phyloP scores from a whole-genome alignment of 2,888 invertebrate genomes.

The Rhagonycha fulva region DNA sequence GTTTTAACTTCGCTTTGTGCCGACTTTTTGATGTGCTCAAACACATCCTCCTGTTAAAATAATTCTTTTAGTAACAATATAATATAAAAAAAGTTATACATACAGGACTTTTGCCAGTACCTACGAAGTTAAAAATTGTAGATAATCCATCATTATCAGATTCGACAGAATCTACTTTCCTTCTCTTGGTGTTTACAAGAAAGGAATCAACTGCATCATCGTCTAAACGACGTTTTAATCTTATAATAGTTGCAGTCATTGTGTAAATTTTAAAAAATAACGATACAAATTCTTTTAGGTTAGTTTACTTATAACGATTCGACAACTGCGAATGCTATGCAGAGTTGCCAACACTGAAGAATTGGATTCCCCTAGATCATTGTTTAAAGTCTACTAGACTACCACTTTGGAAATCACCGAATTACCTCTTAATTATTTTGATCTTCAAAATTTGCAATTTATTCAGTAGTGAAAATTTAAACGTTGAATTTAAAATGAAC shows the following conservation, averaged over 20 bases:
- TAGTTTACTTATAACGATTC: not conserved
- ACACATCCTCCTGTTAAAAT: too few relatives aligned
- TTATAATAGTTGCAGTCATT: not conserved
- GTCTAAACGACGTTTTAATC: not conserved
- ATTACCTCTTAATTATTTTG: too few relatives aligned
- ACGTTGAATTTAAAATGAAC: too few relatives aligned
- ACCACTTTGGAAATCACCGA: too few relatives aligned
- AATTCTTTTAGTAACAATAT: not conserved
- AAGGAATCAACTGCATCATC: not conserved
- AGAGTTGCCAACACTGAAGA: too few relatives aligned
- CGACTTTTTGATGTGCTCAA: not conserved
- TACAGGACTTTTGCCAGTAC: not conserved
- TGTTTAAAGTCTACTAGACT: too few relatives aligned
- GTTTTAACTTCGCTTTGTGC: not conserved
- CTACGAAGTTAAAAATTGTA: not conserved
- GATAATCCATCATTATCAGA: not conserved
- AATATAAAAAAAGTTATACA: not conserved
- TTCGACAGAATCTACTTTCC: not conserved
- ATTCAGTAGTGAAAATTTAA: too few relatives aligned
- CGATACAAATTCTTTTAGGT: not conserved
- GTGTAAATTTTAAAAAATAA: not conserved
- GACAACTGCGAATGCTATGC: not conserved
- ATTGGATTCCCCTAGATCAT: too few relatives aligned
- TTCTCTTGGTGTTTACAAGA: not conserved
- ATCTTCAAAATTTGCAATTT: too few relatives aligned